These are phyloP conservation scores for Ecdyonurus torrentis DNA, from an alignment of 2,888 invertebrate species.

Conservation along the genomic window DNA sequence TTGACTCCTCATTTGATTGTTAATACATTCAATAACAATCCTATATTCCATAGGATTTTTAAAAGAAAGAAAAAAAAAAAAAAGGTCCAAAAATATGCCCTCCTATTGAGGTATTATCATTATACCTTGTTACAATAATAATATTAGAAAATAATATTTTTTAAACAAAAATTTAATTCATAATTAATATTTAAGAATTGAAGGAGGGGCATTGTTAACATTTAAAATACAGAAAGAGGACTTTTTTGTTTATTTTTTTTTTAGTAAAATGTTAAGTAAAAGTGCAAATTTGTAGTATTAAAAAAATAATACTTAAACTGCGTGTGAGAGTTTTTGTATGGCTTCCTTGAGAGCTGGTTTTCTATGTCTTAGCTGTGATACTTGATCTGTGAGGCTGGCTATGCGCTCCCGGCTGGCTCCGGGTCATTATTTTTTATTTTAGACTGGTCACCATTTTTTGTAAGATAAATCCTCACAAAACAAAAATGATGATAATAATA, in stretches of 20 bases:
- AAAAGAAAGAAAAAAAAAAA: no score
- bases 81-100: neutral
- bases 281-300: no score
- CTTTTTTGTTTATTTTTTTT: no score
- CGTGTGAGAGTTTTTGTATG: neutral
- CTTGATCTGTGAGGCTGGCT: constrained; percentile 2
- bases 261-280: no score
- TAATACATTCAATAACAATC: neutral
- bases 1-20: neutral
- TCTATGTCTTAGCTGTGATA: constrained; percentile 1
- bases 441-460: neutral
- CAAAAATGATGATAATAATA: neutral
- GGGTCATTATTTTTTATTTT: neutral
- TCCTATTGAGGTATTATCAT: neutral
- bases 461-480: neutral
- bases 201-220: neutral
- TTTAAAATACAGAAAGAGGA: no score
- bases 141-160: no score
- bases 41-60: neutral
- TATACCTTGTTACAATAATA: no score
- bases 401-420: constrained; percentile 2
- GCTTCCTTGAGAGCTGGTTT: neutral
- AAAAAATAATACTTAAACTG: neutral
- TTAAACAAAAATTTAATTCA: neutral
- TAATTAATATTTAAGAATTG: neutral